Evolutionary conservation across 2,888 invertebrate species (phyloP).

Genomic region (Pachydiplax longipennis): DNA sequence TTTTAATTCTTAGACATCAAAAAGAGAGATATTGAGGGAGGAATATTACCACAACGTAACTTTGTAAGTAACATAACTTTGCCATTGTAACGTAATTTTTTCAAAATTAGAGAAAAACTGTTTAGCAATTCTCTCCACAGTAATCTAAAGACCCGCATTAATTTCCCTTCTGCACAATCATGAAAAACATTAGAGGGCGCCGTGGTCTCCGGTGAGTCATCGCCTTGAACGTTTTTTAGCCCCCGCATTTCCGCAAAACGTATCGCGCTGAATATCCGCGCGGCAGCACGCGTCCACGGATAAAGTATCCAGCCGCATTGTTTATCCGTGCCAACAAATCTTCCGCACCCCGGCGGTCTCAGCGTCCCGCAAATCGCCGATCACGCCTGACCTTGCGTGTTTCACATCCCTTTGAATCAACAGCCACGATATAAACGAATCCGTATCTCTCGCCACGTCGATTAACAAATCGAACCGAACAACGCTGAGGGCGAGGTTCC

Average conservation of each 20-base stretch:
- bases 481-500: not conserved
- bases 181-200: too few relatives aligned
- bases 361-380: constrained; percentile 17
- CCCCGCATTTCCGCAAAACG: not conserved
- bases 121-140: too few relatives aligned
- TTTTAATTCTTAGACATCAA: too few relatives aligned
- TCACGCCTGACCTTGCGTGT: constrained; percentile 19
- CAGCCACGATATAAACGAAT: constrained; percentile 12
- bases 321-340: constrained; percentile 13
- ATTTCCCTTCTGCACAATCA: too few relatives aligned
- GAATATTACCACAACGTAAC: too few relatives aligned
- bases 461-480: constrained; percentile 28
- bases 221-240: too few relatives aligned
- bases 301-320: not conserved
- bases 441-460: not conserved
- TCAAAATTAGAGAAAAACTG: too few relatives aligned
- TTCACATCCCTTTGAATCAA: constrained; percentile 23
- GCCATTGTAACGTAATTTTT: too few relatives aligned
- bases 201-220: too few relatives aligned
- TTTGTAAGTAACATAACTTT: too few relatives aligned
- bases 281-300: not conserved
- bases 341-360: not conserved
- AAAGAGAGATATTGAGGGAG: too few relatives aligned
- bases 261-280: not conserved
- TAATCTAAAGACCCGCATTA: too few relatives aligned